phyloP scores from a whole-genome alignment of 2,797 vertebrate species.

The Myotis myotis region DNA sequence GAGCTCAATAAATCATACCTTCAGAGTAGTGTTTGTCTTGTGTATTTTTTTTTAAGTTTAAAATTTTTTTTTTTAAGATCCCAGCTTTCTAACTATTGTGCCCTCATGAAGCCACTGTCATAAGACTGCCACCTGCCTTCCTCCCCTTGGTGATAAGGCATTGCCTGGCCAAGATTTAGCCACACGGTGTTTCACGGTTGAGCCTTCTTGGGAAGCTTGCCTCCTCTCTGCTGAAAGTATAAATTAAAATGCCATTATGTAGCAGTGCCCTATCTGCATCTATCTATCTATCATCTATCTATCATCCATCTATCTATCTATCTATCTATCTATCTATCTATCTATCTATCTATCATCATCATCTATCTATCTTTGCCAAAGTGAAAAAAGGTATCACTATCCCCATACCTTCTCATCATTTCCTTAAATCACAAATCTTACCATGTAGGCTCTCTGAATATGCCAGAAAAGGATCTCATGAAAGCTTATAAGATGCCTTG shows the following conservation, averaged over 20 bases:
- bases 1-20: constrained; percentile 33
- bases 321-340: too few relatives aligned
- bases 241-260: not conserved
- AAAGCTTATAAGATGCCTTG: not conserved
- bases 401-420: not conserved
- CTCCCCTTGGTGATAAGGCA: not conserved
- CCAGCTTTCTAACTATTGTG: not conserved
- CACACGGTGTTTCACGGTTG: not conserved
- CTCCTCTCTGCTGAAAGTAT: not conserved
- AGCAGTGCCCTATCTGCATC: not conserved
- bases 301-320: not conserved
- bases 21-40: not conserved
- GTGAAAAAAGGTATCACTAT: not conserved
- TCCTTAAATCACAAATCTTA: not conserved
- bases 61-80: not conserved
- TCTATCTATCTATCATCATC: not conserved
- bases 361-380: not conserved
- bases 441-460: not conserved
- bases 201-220: not conserved
- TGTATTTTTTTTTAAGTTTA: too few relatives aligned
- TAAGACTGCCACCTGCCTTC: too few relatives aligned
- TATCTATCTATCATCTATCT: not conserved
- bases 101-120: not conserved
- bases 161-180: not conserved
- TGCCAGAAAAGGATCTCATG: not conserved